These are phyloP conservation scores for Hemiscyllium ocellatum DNA, from an alignment of 2,113 vertebrate species.

Conservation along the genomic window DNA sequence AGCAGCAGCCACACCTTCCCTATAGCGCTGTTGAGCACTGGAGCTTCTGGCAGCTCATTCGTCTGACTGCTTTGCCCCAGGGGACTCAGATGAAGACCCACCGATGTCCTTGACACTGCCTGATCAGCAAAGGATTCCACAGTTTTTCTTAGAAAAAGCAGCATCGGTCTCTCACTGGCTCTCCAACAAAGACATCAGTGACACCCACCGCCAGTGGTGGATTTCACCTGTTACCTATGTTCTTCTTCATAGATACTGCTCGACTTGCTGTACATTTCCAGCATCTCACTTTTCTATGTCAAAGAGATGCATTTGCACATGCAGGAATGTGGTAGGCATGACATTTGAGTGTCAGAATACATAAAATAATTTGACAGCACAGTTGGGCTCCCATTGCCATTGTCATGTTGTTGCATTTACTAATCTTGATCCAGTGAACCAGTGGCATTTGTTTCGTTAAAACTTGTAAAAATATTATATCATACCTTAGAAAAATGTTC, in stretches of 20 bases:
- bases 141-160: no score
- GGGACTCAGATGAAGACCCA: no score
- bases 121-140: no score
- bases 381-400: conserved; percentile 15
- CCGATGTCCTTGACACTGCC: no score
- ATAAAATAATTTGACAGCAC: background rate
- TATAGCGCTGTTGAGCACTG: no score
- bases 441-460: conserved; percentile 38
- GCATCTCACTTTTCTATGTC: background rate
- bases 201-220: no score
- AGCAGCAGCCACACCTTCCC: no score
- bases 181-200: no score
- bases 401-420: conserved; percentile 46
- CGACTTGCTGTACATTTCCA: background rate
- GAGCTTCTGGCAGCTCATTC: no score
- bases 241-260: background rate
- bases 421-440: conserved; percentile 47
- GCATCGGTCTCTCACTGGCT: no score
- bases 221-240: background rate
- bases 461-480: no score
- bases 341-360: background rate
- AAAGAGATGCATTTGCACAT: background rate
- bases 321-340: background rate
- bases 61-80: no score
- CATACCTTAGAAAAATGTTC: background rate